Percentiles rank a stretch among this genome's conserved stretches.
phyloP scores from a whole-genome alignment of 1,140 invertebrate species.

The Arctopsyche grandis region DNA sequence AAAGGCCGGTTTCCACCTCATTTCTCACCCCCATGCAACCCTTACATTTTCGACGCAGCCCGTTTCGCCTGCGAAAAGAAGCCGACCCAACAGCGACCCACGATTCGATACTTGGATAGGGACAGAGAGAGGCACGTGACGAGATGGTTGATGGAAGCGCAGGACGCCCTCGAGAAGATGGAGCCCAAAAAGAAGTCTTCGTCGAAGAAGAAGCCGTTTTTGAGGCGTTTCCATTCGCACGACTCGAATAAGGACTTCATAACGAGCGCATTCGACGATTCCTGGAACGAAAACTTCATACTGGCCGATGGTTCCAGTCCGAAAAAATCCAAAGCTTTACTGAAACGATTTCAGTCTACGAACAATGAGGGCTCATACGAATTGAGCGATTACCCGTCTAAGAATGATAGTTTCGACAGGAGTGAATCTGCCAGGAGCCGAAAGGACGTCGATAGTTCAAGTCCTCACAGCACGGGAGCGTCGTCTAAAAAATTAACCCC shows the following conservation, averaged over 20 bases:
- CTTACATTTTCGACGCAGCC: slow-evolving; percentile 66
- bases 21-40: slow-evolving; percentile 58
- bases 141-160: slow-evolving; percentile 65
- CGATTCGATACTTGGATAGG: slow-evolving; percentile 60
- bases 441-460: slow-evolving; percentile 28
- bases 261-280: slow-evolving; percentile 59
- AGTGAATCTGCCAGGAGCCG: slow-evolving; percentile 49
- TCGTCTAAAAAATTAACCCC: slow-evolving; percentile 58
- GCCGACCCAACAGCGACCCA: slow-evolving; percentile 57
- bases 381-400: slow-evolving; percentile 1
- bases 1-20: slow-evolving; percentile 60
- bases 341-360: slow-evolving; percentile 49
- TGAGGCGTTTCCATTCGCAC: slow-evolving; percentile 58
- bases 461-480: slow-evolving; percentile 41
- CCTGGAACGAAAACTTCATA: slow-evolving; percentile 65
- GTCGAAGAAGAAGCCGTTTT: slow-evolving; percentile 58
- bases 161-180: slow-evolving; percentile 63
- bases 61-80: slow-evolving; percentile 63
- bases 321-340: slow-evolving; percentile 62
- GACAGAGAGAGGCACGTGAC: slow-evolving; percentile 64
- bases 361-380: slow-evolving; percentile 44
- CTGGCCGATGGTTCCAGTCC: slow-evolving; percentile 60
- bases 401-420: slow-evolving; percentile 46
- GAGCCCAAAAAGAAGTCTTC: slow-evolving; percentile 61
- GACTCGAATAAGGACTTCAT: slow-evolving; percentile 58